These are phyloP conservation scores for Hartigia nigra DNA, from an alignment of 2,888 invertebrate genomes.

Conservation along the genomic window DNA sequence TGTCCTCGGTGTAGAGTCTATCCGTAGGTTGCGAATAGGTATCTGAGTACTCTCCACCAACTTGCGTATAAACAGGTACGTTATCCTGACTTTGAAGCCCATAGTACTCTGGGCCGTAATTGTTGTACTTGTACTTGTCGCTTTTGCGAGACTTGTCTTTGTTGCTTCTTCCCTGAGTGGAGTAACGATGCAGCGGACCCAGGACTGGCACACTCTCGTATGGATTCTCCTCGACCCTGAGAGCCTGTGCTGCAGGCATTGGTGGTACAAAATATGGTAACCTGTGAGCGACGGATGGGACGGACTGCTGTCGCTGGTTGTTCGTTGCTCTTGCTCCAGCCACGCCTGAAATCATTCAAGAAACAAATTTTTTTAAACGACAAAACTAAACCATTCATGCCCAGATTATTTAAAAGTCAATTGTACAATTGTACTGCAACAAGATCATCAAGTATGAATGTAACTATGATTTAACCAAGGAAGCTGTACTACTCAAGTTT, in stretches of 20 bases:
- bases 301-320: conserved; percentile 58
- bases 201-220: conserved; percentile 80
- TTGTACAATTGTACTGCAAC: background rate
- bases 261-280: conserved; percentile 62
- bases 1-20: conserved; percentile 53
- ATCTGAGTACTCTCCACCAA: conserved; percentile 56
- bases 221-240: conserved; percentile 66
- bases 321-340: conserved; percentile 52
- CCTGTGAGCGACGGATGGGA: conserved; percentile 57
- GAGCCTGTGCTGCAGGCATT: conserved; percentile 50
- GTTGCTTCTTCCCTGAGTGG: conserved; percentile 66
- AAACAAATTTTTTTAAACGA: background rate
- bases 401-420: background rate
- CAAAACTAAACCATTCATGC: background rate
- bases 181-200: conserved; percentile 66
- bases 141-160: conserved; percentile 18
- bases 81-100: conserved; percentile 53
- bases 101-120: conserved; percentile 50
- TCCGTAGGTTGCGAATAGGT: conserved; percentile 61
- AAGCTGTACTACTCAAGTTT: background rate
- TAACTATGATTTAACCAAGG: background rate
- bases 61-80: conserved; percentile 53
- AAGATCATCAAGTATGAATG: background rate
- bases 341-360: conserved; percentile 44
- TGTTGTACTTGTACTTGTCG: conserved; percentile 40